Base-by-base conservation (phyloP, 2,888 invertebrate species). In the Crioceris asparagi region DNA sequence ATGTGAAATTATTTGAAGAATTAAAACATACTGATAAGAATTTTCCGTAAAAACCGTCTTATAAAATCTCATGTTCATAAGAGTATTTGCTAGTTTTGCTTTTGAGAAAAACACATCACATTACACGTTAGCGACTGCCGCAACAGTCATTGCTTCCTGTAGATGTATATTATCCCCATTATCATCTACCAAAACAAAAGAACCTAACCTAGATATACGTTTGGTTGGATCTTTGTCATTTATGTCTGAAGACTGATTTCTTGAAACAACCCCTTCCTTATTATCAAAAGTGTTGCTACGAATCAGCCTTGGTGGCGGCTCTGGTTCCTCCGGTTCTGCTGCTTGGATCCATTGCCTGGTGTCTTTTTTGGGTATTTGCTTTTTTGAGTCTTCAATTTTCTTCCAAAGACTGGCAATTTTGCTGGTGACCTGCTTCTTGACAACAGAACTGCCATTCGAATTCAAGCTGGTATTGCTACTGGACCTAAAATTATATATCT, bases 321-420 rank as follows among this genome's bases (percentile, higher is more conserved):
- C 16, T 64, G 60, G 51, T 21, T 42, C 17, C 46, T 66, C 63
- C 59, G 40, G 64, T 54, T 44, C 39, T 17, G 42, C 37, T 17
- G 43, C 37, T 45, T 60, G 56, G 25, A 62, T 62, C 61, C 61
- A 61, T 18, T 59, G 53, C 12, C 59, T 49, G 4, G 44, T 55
- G 38, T 71, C 69, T 51, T 73, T 75, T 33, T 66, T 65, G 14
- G 56, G 56, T 3, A 67, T 62, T 30, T 68, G 70, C 39, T 69
- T 75, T 47, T 77, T 79, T 25, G 66, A 74, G 39, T 79, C 77
- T 51, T 83, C 82, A 1, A 82, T 82, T 56, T 74, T 79, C 53
- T 81, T 84, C 85, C 85, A 86, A 11, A 87, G 61, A 52, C 74
- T 80, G 1, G 85, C 82, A 36, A 87, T 83, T 60, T 82, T 83